These are phyloP conservation scores for Drosophila aldrichi DNA, from an alignment of 2,888 invertebrate genomes.

Conservation along the genomic window DNA sequence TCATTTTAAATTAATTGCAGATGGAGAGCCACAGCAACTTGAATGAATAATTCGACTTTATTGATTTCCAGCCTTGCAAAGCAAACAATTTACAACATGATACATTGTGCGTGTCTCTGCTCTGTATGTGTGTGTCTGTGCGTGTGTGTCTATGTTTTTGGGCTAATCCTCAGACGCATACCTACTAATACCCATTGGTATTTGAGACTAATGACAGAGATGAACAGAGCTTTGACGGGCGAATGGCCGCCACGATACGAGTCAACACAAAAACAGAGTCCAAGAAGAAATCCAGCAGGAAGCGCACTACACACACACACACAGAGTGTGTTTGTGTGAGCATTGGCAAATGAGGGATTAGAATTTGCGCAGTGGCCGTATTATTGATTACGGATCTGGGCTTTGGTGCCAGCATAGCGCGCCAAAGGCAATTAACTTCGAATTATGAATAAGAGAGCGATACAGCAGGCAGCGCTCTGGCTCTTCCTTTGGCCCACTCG, in stretches of 20 bases:
- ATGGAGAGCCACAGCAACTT: slow-evolving; percentile 28
- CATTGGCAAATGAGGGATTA: slow-evolving; percentile 35
- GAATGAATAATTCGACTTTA: slow-evolving; percentile 62
- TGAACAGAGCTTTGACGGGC: slow-evolving; percentile 45
- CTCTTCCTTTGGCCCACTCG: too few species aligned
- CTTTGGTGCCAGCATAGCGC: slow-evolving; percentile 47
- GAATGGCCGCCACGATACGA: slow-evolving; percentile 16
- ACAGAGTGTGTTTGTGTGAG: background rate
- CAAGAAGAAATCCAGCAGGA: background rate
- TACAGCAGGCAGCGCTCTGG: background rate
- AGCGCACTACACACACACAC: background rate
- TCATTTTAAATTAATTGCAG: slow-evolving; percentile 58
- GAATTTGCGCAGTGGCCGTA: slow-evolving; percentile 51
- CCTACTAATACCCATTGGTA: slow-evolving; percentile 62
- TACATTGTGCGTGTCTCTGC: slow-evolving; percentile 31
- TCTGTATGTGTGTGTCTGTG: background rate
- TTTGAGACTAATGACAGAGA: slow-evolving; percentile 63
- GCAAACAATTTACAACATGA: slow-evolving; percentile 36
- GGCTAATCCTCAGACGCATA: slow-evolving; percentile 48
- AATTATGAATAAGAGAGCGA: slow-evolving; percentile 45
- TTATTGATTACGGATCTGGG: slow-evolving; percentile 63
- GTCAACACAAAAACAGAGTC: slow-evolving; percentile 13
- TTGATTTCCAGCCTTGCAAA: slow-evolving; percentile 50
- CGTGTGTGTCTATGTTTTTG: slow-evolving; percentile 20
- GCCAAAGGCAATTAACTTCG: slow-evolving; percentile 65